Conservation (phyloP, 2,113 vertebrate species). For the Platycercus adscitus region DNA sequence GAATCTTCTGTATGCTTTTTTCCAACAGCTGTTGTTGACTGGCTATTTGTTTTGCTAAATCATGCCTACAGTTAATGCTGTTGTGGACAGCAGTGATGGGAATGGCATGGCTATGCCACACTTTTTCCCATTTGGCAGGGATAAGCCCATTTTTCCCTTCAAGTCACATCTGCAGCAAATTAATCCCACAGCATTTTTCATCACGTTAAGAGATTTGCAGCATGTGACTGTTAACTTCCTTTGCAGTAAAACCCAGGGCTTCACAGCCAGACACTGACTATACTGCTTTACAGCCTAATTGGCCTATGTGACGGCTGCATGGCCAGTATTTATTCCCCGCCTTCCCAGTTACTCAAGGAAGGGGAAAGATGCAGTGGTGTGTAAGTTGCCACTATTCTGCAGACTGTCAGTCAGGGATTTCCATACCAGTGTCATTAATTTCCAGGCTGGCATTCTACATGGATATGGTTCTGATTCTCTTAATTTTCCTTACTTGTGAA, state of each 20-base stretch:
- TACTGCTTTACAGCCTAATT: neutral
- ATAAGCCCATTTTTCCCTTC: neutral
- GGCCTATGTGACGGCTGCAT: rapidly evolving
- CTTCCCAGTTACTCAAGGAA: neutral
- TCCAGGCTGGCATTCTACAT: neutral
- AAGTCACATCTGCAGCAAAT: neutral
- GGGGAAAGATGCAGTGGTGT: neutral
- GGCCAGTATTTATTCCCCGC: neutral
- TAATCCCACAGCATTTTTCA: neutral
- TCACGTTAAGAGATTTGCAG: neutral
- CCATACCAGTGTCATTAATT: neutral
- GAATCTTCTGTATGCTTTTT: neutral
- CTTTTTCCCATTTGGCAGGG: neutral
- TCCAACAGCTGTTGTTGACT: neutral
- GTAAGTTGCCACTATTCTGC: neutral
- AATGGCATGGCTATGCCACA: neutral
- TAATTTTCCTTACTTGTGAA: neutral
- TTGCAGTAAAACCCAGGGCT: neutral
- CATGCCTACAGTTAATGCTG: neutral
- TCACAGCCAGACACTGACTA: neutral
- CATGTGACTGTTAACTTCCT: neutral
- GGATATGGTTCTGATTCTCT: neutral
- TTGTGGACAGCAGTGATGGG: neutral
- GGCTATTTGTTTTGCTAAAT: neutral
- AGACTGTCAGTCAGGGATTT: neutral